phyloP scores from a whole-genome alignment of 2,888 invertebrate species.

The Melinaea menophilus region DNA sequence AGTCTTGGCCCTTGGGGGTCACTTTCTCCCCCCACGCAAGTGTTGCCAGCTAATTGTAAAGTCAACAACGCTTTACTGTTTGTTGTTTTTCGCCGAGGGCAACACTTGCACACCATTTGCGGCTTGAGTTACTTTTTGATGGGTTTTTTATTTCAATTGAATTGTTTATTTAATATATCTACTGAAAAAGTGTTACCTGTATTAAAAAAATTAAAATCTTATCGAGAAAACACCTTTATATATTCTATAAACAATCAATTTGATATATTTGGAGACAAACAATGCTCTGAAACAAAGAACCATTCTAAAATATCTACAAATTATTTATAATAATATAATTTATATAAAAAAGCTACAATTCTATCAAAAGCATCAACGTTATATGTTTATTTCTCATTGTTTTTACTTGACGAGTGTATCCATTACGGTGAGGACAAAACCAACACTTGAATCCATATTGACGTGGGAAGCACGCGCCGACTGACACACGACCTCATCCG shows the following conservation, averaged over 20 bases:
- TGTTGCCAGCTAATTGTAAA: conserved; percentile 51
- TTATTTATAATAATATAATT: no score
- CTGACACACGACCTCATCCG: neutral
- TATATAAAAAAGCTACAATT: no score
- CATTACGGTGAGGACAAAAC: conserved; percentile 14
- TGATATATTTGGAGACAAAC: no score
- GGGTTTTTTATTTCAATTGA: conserved; percentile 10
- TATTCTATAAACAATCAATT: no score
- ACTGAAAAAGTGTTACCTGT: neutral
- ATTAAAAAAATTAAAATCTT: neutral
- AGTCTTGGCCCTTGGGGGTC: conserved; percentile 24
- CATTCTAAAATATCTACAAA: no score
- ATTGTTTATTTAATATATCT: conserved; percentile 7
- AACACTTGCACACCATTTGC: conserved; percentile 21
- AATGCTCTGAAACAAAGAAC: no score
- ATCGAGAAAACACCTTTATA: no score
- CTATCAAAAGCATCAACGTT: no score
- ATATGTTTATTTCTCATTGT: conserved; percentile 2
- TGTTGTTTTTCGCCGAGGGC: conserved; percentile 54
- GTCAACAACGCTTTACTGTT: conserved; percentile 56
- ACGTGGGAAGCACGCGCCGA: conserved; percentile 23
- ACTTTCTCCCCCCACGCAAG: conserved; percentile 30
- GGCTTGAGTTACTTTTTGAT: conserved; percentile 7
- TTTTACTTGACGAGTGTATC: conserved; percentile 5
- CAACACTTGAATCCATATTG: conserved; percentile 24